Base-by-base conservation (phyloP, 2,888 invertebrate genomes). In the Carpatolechia fugitivella region DNA sequence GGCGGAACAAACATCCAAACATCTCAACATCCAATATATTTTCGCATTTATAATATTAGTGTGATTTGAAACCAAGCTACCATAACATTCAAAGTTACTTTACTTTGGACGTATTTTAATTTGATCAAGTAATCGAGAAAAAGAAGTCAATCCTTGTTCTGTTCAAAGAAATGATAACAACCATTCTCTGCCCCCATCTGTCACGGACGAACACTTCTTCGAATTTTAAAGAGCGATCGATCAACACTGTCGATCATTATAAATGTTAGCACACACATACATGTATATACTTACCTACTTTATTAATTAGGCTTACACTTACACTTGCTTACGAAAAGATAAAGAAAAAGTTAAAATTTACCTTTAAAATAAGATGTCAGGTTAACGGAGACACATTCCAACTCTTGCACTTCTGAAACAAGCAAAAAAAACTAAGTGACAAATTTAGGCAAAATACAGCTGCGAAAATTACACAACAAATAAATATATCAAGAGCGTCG, bases 351-450 rank as follows among this genome's bases (percentile, higher is more conserved):
- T 40, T 40, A 3, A 4, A 38, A 1, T 10, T 11, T 18, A 11
- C 11, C 89, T 83, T 82, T 76, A 70, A 68, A 63, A 62, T 67
- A 69, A 73, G 74, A 74, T 73, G 74, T 78, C 76, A 77, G 72
- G 76, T 41, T 18, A 41, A 18, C 74, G 69, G 63, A 70, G 70
- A 71, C 75, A 73, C 87, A 87, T 88, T 77, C 80, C 85, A 78
- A 73, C 73, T 73, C 74, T 72, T 87, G 89, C 89, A 88, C 89
- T 77, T 74, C 89, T 88, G 85, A 54, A 87, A 86, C 78, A 54
- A 87, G 86, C 78, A 85, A 84, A 64, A 60, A 66, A 65, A 66
- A 55, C 29, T 18, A 41, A n/a, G n/a, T 18, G 16, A 41, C 18
- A 18, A 18, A 11, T 11, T 11, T 41, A 11, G 40, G 18, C 1